phyloP scores from a whole-genome alignment of 2,888 invertebrate species.

The Stratiomys singularior region DNA sequence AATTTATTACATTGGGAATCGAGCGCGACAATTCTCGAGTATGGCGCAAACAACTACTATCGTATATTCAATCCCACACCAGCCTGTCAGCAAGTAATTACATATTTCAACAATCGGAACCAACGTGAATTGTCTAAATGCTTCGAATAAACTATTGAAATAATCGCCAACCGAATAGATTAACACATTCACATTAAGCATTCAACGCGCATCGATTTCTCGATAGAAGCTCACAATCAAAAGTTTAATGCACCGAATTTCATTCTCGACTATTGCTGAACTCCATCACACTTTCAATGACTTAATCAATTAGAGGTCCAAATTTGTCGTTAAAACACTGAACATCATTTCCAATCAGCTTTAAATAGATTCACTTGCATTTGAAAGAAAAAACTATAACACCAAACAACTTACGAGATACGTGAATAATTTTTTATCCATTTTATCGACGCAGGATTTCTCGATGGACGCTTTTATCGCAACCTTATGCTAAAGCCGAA shows the following conservation, averaged over 20 bases:
- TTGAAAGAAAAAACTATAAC: background rate
- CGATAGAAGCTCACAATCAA: background rate
- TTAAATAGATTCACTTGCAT: background rate
- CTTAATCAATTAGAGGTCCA: background rate
- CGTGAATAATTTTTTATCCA: background rate
- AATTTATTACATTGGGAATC: no score
- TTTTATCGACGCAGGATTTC: background rate
- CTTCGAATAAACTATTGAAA: conserved; percentile 4
- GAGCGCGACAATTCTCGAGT: no score
- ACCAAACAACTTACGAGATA: conserved; percentile 24
- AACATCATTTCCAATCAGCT: no score
- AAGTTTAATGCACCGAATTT: background rate
- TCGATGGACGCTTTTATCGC: background rate
- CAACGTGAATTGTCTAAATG: background rate
- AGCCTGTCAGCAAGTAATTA: conserved; percentile 4
- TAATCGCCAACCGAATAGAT: background rate
- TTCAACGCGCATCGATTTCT: conserved; percentile 4
- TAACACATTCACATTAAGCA: background rate
- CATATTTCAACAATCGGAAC: conserved; percentile 16
- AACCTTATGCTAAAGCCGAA: background rate
- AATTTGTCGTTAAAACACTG: conserved; percentile 21
- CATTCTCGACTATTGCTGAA: background rate
- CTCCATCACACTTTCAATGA: background rate
- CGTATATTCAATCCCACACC: conserved; percentile 28
- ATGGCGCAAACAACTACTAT: background rate